phyloP scores from a whole-genome alignment of 2,888 invertebrate species.

The Spisula solida region DNA sequence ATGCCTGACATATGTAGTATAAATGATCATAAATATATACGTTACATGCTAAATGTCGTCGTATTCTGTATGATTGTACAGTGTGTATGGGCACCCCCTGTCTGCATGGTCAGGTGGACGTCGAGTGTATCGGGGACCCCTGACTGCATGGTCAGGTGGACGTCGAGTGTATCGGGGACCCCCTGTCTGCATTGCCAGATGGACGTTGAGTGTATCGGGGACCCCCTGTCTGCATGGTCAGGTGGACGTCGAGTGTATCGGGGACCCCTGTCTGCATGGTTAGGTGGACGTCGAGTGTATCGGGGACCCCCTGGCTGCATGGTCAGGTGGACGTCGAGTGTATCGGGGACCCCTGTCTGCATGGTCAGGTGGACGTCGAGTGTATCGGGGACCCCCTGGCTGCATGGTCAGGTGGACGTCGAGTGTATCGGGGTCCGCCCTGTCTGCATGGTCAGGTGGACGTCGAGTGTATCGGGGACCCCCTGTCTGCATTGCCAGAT shows the following conservation, averaged over 20 bases:
- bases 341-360: constrained; percentile 9
- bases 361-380: not conserved
- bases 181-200: not conserved
- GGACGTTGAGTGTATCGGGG: not conserved
- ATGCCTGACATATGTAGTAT: constrained; percentile 13
- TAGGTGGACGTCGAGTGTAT: not conserved
- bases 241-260: not conserved
- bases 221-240: not conserved
- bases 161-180: not conserved
- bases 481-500: too few relatives aligned
- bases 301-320: not conserved
- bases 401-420: not conserved
- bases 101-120: not conserved
- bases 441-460: too few relatives aligned
- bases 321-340: constrained; percentile 14
- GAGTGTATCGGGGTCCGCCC: too few relatives aligned
- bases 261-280: not conserved
- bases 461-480: too few relatives aligned
- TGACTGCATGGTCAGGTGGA: not conserved
- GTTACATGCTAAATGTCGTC: constrained; percentile 39
- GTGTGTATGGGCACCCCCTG: not conserved
- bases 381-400: not conserved
- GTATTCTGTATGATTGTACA: constrained; percentile 27
- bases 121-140: not conserved
- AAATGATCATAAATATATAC: constrained; percentile 31